Evolutionary conservation across 2,113 vertebrate genomes (phyloP), one percentile per base, ranked within the genome.

Genomic region (Sarotherodon lohbergeri): DNA sequence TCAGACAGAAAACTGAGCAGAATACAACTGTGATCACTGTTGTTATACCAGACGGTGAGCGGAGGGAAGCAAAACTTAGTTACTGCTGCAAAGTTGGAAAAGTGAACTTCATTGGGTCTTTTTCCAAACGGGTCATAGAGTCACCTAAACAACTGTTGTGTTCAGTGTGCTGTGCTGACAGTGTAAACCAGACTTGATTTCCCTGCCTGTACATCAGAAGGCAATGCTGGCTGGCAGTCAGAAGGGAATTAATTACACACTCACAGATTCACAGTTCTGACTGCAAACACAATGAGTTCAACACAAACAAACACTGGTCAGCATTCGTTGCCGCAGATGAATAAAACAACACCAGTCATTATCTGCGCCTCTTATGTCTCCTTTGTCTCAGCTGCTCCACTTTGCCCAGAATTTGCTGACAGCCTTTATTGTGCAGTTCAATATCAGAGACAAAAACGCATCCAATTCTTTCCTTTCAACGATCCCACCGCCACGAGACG

Each of bases 261-360:
- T 86, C 87, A 56, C 92, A 89, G 54, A 88, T 90, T 88, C 89
- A 79, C 92, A 92, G 86, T 85, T 94, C 86, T 89, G 88, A 91
- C 90, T 89, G 92, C 89, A 91, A 93, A 92, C 90, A 91, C 85
- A 86, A 89, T 83, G 84, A 84, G 91, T 90, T 92, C 79, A 91
- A 91, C 88, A 85, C 88, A 92, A 94, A 92, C 92, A 92, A 91
- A 94, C 84, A 88, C 78, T 88, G 93, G 95, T 96, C 95, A 95
- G 93, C 91, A 92, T 93, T 86, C 57, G 86, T 68, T 85, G 63
- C 52, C 19, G n/a, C 78, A 36, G 82, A 92, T 89, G 92, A 94
- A 94, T 95, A 94, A 94, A 93, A 92, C 88, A 94, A 89, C 87
- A 89, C 83, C 85, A 81, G 61, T 85, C 81, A 90, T 95, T 93